These are phyloP conservation scores for Amphiura filiformis DNA, from an alignment of 35 echinoderm and acorn worm species.

Conservation along the genomic window DNA sequence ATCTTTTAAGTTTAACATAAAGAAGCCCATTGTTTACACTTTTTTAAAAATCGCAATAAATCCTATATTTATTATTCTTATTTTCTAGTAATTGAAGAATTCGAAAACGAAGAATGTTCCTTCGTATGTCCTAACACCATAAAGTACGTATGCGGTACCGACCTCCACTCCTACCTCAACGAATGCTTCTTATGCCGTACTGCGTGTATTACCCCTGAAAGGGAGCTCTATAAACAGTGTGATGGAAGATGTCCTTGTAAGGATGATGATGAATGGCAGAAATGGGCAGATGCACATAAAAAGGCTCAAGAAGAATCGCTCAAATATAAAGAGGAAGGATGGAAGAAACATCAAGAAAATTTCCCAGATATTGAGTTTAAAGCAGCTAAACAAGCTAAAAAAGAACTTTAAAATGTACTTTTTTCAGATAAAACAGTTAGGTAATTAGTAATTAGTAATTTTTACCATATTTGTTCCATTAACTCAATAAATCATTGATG, in stretches of 20 bases:
- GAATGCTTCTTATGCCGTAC: slow-evolving; percentile 23
- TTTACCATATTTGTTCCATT: too few species aligned
- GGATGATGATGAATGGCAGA: not conserved
- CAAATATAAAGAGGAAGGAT: not conserved
- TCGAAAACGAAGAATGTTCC: not conserved
- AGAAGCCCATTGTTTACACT: too few species aligned
- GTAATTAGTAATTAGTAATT: too few species aligned
- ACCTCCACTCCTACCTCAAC: not conserved
- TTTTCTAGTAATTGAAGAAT: too few species aligned
- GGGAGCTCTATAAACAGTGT: slow-evolving; percentile 7
- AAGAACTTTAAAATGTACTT: too few species aligned
- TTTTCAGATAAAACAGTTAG: too few species aligned
- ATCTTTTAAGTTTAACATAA: too few species aligned
- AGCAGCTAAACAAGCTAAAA: not conserved
- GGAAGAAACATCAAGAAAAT: not conserved
- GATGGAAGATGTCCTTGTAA: slow-evolving; percentile 16
- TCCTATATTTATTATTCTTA: too few species aligned
- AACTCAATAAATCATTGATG: too few species aligned
- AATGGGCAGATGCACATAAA: not conserved
- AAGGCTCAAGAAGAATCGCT: not conserved
- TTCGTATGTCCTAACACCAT: not conserved
- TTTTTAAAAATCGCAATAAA: too few species aligned
- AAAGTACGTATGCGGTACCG: not conserved
- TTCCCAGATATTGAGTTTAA: not conserved
- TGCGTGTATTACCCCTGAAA: not conserved